Percentiles rank a stretch among this genome's conserved stretches.
Conservation (phyloP, 1,140 invertebrate genomes). For the Tetraneura akinire region DNA sequence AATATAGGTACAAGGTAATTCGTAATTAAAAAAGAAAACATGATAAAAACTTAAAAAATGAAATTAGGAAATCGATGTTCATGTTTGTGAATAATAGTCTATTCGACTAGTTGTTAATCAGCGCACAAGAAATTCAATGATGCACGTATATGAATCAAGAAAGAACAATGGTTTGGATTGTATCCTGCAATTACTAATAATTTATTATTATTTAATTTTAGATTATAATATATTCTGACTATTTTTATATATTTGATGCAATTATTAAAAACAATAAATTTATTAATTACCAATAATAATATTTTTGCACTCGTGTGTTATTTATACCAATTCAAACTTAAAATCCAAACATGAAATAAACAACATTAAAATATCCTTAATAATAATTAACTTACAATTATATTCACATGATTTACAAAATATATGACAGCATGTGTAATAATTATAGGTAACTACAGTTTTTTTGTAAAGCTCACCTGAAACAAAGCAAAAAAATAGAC, state of each 20-base stretch:
- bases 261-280: background rate
- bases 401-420: background rate
- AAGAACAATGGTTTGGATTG: background rate
- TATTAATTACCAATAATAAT: too few species aligned
- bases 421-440: background rate
- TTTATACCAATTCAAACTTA: background rate
- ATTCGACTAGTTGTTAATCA: too few species aligned
- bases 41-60: too few species aligned
- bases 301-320: background rate
- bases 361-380: background rate
- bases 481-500: conserved; percentile 1
- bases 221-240: conserved; percentile 4
- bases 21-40: too few species aligned
- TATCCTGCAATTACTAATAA: background rate
- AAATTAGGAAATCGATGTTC: too few species aligned
- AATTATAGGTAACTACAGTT: background rate
- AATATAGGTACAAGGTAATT: too few species aligned
- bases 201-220: background rate
- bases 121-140: too few species aligned
- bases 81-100: too few species aligned
- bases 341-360: background rate
- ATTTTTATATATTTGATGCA: too few species aligned
- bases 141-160: background rate
- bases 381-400: background rate
- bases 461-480: conserved; percentile 18